Conservation (phyloP, 2,113 vertebrate genomes). For the Psettodes erumei region DNA sequence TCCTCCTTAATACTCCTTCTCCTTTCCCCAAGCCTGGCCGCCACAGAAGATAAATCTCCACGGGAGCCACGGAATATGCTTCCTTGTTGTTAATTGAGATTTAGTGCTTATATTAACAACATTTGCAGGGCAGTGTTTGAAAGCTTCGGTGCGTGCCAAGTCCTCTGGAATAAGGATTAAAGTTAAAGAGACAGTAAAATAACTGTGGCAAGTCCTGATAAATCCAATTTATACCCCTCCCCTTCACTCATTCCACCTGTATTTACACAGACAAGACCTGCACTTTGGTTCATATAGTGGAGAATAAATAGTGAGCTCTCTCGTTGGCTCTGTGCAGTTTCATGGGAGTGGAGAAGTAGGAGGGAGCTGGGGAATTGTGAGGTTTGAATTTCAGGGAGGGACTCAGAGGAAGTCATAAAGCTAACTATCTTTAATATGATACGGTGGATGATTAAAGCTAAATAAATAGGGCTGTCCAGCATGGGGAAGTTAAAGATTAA, state of each 20-base stretch:
- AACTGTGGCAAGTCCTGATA: slow-evolving; percentile 41
- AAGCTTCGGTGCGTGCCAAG: slow-evolving; percentile 48
- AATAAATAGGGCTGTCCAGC: slow-evolving; percentile 33
- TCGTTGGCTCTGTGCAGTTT: slow-evolving; percentile 29
- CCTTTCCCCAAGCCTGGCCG: neutral
- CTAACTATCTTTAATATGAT: slow-evolving; percentile 56
- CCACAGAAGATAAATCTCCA: slow-evolving; percentile 42
- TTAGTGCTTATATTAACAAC: slow-evolving; percentile 60
- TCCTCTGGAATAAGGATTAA: slow-evolving; percentile 54
- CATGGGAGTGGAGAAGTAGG: slow-evolving; percentile 3
- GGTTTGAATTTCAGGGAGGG: slow-evolving; percentile 55
- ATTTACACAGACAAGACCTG: slow-evolving; percentile 56
- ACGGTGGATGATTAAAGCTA: slow-evolving; percentile 60
- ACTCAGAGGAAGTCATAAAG: slow-evolving; percentile 61
- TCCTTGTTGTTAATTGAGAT: slow-evolving; percentile 64
- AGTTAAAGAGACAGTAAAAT: slow-evolving; percentile 49
- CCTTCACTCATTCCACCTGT: slow-evolving; percentile 54
- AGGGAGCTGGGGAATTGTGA: neutral
- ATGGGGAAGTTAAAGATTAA: neutral
- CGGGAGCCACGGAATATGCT: slow-evolving; percentile 31
- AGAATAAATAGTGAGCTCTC: slow-evolving; percentile 40
- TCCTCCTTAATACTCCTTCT: slow-evolving; percentile 33
- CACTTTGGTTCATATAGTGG: slow-evolving; percentile 20
- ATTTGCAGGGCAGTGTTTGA: slow-evolving; percentile 31
- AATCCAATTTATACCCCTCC: slow-evolving; percentile 9